phyloP scores from a whole-genome alignment of 2,797 vertebrate genomes.

The Chaetodon trifasciatus region DNA sequence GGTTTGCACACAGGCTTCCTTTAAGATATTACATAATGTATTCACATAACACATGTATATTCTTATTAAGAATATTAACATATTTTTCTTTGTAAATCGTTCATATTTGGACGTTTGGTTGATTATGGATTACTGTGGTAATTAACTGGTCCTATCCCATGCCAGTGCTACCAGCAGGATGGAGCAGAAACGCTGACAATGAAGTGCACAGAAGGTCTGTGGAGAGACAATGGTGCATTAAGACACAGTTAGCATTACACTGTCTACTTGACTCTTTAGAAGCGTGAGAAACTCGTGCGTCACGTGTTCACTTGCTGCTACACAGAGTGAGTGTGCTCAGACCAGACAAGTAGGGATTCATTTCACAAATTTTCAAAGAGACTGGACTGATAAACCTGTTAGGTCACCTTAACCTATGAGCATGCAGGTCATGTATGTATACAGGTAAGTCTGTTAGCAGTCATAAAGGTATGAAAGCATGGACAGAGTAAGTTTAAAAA shows the following conservation, averaged over 20 bases:
- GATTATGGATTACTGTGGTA: not conserved
- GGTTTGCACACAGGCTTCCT: no score
- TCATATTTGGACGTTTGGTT: not conserved
- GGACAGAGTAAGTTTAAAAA: no score
- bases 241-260: not conserved
- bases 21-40: no score
- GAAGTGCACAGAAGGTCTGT: not conserved
- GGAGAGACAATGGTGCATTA: not conserved
- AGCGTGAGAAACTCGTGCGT: not conserved
- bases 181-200: not conserved
- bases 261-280: not conserved
- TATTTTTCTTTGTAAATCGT: not conserved
- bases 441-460: not conserved
- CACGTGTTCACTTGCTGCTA: not conserved
- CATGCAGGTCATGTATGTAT: not conserved
- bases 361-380: not conserved
- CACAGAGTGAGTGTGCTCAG: not conserved
- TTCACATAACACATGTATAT: no score
- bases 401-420: no score
- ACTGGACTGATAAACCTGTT: not conserved
- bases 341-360: not conserved
- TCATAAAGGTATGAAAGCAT: not conserved
- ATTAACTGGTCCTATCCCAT: not conserved
- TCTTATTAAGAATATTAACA: no score
- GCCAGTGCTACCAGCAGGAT: not conserved